phyloP scores from a whole-genome alignment of 1,140 invertebrate species.

The Zaprionus camerounensis region DNA sequence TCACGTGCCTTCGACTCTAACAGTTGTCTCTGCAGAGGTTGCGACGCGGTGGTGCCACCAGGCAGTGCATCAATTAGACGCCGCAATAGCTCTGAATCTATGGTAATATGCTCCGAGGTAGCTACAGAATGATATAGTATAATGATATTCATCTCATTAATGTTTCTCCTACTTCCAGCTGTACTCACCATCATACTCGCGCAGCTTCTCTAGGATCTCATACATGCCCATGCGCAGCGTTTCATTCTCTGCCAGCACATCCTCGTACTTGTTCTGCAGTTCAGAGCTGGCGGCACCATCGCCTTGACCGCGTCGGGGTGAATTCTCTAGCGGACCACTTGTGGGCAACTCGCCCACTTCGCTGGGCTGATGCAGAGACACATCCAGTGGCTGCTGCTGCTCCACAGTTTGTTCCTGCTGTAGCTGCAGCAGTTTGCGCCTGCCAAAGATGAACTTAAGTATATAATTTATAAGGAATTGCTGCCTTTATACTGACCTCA shows the following conservation, averaged over 20 bases:
- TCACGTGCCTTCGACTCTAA: slow-evolving; percentile 86
- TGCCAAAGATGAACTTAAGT: not conserved
- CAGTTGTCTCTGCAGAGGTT: slow-evolving; percentile 86
- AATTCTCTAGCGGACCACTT: slow-evolving; percentile 54
- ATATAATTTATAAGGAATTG: too few relatives aligned
- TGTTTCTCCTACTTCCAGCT: not conserved
- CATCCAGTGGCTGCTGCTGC: slow-evolving; percentile 20
- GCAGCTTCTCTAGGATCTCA: slow-evolving; percentile 87
- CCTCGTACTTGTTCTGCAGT: slow-evolving; percentile 77
- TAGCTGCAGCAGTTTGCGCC: slow-evolving; percentile 56
- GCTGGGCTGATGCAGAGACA: slow-evolving; percentile 51
- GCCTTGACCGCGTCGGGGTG: slow-evolving; percentile 65
- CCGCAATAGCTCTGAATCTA: slow-evolving; percentile 86
- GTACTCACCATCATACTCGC: slow-evolving; percentile 86
- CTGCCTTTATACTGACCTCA: slow-evolving; percentile 49
- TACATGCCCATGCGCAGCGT: slow-evolving; percentile 87
- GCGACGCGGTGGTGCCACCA: slow-evolving; percentile 82
- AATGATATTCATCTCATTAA: not conserved
- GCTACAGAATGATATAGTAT: slow-evolving; percentile 29
- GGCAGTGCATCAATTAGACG: slow-evolving; percentile 86
- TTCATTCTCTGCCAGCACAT: slow-evolving; percentile 87
- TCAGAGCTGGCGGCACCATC: slow-evolving; percentile 73
- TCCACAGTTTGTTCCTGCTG: slow-evolving; percentile 16
- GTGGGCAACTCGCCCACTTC: slow-evolving; percentile 66
- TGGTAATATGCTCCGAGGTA: slow-evolving; percentile 81